Evolutionary conservation across 2,797 vertebrate species (phyloP), one percentile per base, ranked within the genome.

Genomic region (Spheniscus humboldti): DNA sequence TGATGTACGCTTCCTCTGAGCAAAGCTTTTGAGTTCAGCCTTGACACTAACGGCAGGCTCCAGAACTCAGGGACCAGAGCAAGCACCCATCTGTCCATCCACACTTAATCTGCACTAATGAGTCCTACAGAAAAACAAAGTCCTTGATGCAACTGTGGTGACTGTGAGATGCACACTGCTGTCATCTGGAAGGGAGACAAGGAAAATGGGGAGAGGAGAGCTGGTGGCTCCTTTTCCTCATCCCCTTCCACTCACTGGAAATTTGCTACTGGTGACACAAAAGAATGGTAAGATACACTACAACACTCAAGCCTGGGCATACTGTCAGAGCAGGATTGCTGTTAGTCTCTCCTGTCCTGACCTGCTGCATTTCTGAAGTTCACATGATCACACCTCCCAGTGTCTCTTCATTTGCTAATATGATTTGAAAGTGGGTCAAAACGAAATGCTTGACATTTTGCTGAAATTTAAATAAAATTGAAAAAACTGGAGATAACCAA

Each of bases 381-480:
- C 55, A 78, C 3, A 2, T 6, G 33, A 82, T 55, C 64, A 59
- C 64, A 56, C 23, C 60, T 93, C 35, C 39, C 12, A 13, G 52
- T 86, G 23, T 30, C 55, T 76, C 53, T 45, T 88, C 13, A 64
- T 60, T 66, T 2, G 1, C 35, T 91, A 83, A 57, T 22, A 68
- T 62, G 45, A 77, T 47, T 39, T 77, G 59, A 81, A 94, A 96
- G 50, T 37, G 24, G 66, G 73, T 86, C 91, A 95, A 68, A 94
- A 78, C 2, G 2, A 83, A 95, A 87, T 0, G 9, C n/a, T 25
- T 82, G 52, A 5, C 23, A 57, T 88, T 94, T 83, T 72, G 56
- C 57, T 95, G 35, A 86, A 83, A 50, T 75, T 59, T 75, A 75
- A 85, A 67, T 30, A 39, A 53, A 80, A 86, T 33, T 2, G 13